These are phyloP conservation scores for Trichomycterus rosablanca DNA, from an alignment of 2,113 vertebrate species.

Conservation along the genomic window DNA sequence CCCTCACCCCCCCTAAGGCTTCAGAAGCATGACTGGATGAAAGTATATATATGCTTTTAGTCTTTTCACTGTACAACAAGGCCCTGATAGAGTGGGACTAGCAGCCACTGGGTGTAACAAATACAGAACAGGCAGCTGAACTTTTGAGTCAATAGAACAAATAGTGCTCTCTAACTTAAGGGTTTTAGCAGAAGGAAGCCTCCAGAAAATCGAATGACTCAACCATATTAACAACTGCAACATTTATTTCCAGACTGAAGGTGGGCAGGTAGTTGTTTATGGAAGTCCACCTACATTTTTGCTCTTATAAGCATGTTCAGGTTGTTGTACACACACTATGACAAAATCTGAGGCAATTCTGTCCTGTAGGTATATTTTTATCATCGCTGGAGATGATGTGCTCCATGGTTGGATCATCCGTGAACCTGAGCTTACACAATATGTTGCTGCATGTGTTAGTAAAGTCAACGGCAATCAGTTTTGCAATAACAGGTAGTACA, in stretches of 20 bases:
- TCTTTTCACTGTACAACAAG: too few relatives aligned
- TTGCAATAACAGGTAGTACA: not conserved
- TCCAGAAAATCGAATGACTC: slow-evolving; percentile 22
- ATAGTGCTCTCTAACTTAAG: not conserved
- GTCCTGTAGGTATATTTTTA: slow-evolving; percentile 7
- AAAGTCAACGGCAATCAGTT: not conserved
- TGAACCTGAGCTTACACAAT: not conserved
- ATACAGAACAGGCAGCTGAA: slow-evolving; percentile 1
- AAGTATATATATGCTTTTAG: too few relatives aligned
- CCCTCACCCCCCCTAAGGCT: too few relatives aligned
- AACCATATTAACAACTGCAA: slow-evolving; percentile 6
- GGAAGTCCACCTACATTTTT: slow-evolving; percentile 23
- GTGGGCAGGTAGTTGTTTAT: slow-evolving; percentile 22
- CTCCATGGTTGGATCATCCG: not conserved
- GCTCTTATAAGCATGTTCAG: not conserved
- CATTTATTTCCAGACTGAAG: slow-evolving; percentile 25
- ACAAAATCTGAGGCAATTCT: slow-evolving; percentile 10
- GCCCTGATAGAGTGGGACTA: too few relatives aligned
- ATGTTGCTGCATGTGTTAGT: not conserved
- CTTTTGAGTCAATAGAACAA: slow-evolving; percentile 7
- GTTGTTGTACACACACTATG: slow-evolving; percentile 15
- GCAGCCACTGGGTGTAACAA: too few relatives aligned
- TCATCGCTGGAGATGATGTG: not conserved
- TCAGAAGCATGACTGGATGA: too few relatives aligned
- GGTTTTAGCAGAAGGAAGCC: slow-evolving; percentile 13